These are phyloP conservation scores for Spodoptera littoralis DNA, from an alignment of 2,888 invertebrate species.

Conservation along the genomic window DNA sequence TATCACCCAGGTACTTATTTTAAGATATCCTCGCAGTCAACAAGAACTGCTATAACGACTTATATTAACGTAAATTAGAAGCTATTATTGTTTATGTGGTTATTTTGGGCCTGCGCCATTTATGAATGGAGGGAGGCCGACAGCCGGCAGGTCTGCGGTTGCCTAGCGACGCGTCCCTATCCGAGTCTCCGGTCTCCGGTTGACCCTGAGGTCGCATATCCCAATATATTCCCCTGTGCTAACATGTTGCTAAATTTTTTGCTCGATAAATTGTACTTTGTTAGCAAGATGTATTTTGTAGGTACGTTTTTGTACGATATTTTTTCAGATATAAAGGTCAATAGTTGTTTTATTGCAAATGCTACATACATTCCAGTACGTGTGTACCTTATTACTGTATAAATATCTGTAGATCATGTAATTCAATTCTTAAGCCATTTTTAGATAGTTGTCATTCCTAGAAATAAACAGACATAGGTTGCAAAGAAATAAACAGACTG, in stretches of 20 bases:
- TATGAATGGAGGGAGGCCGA: slow-evolving; percentile 69
- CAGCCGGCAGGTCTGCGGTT: slow-evolving; percentile 60
- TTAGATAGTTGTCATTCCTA: no score
- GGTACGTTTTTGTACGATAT: background rate
- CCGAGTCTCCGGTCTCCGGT: slow-evolving; percentile 63
- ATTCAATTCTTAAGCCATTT: no score
- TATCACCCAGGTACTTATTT: no score
- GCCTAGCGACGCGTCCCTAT: slow-evolving; percentile 77
- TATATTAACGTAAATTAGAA: slow-evolving; percentile 12
- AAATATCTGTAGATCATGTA: no score
- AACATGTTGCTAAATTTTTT: slow-evolving; percentile 25
- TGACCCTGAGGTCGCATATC: slow-evolving; percentile 76
- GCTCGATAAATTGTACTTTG: slow-evolving; percentile 14
- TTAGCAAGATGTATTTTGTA: background rate
- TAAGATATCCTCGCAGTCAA: no score
- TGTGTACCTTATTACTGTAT: no score
- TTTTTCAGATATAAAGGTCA: background rate
- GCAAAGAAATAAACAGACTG: no score
- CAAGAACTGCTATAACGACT: background rate
- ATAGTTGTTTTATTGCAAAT: no score
- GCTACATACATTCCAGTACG: no score
- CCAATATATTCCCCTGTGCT: slow-evolving; percentile 48
- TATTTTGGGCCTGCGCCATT: slow-evolving; percentile 60
- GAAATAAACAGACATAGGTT: no score
- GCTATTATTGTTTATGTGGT: slow-evolving; percentile 55